Conservation (phyloP, 2,888 invertebrate species). For the Polymixis flavicincta region DNA sequence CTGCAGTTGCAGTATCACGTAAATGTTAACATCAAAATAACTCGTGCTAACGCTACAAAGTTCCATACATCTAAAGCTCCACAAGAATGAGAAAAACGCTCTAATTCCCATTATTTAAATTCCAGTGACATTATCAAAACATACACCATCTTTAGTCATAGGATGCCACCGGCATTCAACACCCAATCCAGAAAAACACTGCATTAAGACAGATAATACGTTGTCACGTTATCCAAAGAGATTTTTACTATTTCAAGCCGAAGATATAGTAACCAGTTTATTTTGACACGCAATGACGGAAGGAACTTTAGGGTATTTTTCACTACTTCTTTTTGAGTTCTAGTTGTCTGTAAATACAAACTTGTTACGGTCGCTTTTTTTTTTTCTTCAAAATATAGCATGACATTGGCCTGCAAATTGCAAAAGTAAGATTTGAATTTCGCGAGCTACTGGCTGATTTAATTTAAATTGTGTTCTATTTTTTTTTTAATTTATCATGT, state of each 20-base stretch:
- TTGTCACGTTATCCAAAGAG: conserved; percentile 27
- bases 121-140: conserved; percentile 22
- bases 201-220: conserved; percentile 38
- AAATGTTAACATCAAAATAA: background rate
- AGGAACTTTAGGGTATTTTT: background rate
- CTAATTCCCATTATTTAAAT: background rate
- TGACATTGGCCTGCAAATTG: too few relatives aligned
- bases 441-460: background rate
- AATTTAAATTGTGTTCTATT: background rate
- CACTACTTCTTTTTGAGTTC: too few relatives aligned
- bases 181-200: conserved; percentile 19
- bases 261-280: conserved; percentile 33
- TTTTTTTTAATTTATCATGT: background rate
- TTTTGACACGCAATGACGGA: background rate
- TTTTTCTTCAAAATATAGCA: too few relatives aligned
- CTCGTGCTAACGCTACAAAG: background rate
- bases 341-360: too few relatives aligned
- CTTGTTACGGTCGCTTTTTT: too few relatives aligned
- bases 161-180: conserved; percentile 24
- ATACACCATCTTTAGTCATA: conserved; percentile 29
- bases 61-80: background rate
- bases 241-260: conserved; percentile 44
- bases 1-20: background rate
- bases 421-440: too few relatives aligned
- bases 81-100: background rate